Base-by-base conservation (phyloP, 53 echinoderm and acorn worm genomes). In the Arbacia lixula region DNA sequence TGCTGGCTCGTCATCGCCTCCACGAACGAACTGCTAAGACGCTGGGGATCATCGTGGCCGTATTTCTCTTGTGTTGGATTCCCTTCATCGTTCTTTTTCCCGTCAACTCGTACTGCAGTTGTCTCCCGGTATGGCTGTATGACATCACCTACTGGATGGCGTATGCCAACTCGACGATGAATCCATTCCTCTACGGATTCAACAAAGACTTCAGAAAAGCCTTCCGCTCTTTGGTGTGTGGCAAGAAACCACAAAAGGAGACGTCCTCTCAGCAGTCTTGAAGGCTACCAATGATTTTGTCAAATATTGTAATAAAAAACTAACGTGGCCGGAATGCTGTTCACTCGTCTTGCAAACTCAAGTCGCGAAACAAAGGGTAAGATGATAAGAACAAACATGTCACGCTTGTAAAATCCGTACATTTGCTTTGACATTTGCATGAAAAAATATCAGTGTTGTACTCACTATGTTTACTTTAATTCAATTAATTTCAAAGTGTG, bases 131-230 rank as follows among this genome's bases (percentile, higher is more conserved):
- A 3, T 37, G 83, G 29, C 54, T 93, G 22, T 93, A 90, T 65
- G 87, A 90, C 31, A 84, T 87, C 37, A 78, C 87, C 9, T 93
- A 84, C 19, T 93, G 93, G 90, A 12, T 87, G 50, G 90, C 90
- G 17, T 93, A 87, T 54, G 14, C 90, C 4, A 93, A 93, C 39
- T 93, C 93, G 10, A 80, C 93, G 29, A 31, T 93, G 2, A 93
- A 93, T 32, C 93, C 93, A 16, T 93, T 89, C 41, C 85, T 93
- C 39, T 93, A 93, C 73, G 87, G 89, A 5, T 87, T 93, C 35
- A 93, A 87, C 65, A 32, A 60, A 29, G 93, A 93, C 35, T 93
- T 90, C 74, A 87, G 93, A 35, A 41, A 72, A 19, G 93, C 90
- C 12, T 90, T 93, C 24, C 46, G 50, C 6, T 41, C 46, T 43